Conservation (phyloP, 2,113 vertebrate genomes). For the Barnardius zonarius region DNA sequence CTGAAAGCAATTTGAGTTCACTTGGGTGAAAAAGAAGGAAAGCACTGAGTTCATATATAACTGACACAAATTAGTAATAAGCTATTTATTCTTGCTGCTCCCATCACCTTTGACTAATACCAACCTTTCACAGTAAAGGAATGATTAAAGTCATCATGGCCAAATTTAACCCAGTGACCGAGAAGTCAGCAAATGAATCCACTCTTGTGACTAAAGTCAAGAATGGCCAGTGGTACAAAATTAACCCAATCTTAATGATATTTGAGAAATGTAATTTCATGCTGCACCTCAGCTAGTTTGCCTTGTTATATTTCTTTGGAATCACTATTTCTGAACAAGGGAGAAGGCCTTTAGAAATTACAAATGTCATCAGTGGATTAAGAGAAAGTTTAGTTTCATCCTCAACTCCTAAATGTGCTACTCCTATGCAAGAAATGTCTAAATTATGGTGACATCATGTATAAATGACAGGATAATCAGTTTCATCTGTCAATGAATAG, state of each 20-base stretch:
- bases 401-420: neutral
- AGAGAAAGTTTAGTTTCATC: neutral
- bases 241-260: slow-evolving; percentile 37
- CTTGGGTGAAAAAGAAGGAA: neutral
- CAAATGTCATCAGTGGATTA: neutral
- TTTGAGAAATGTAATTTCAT: slow-evolving; percentile 55
- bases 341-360: neutral
- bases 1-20: slow-evolving; percentile 33
- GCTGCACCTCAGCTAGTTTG: slow-evolving; percentile 37
- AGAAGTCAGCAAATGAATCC: neutral
- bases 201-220: slow-evolving; percentile 27
- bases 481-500: neutral
- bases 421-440: neutral
- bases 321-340: neutral
- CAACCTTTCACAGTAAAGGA: neutral
- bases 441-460: neutral
- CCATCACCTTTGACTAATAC: slow-evolving; percentile 27
- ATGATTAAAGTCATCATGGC: slow-evolving; percentile 20
- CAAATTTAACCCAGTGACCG: slow-evolving; percentile 28
- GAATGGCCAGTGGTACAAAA: slow-evolving; percentile 3
- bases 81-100: slow-evolving; percentile 43
- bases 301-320: neutral
- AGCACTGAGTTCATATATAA: neutral
- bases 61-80: slow-evolving; percentile 49
- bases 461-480: neutral